Percentiles rank a stretch among this genome's conserved stretches.
These are phyloP conservation scores for Enteromius paludinosus DNA, from an alignment of 2,797 vertebrate genomes.

Conservation along the genomic window DNA sequence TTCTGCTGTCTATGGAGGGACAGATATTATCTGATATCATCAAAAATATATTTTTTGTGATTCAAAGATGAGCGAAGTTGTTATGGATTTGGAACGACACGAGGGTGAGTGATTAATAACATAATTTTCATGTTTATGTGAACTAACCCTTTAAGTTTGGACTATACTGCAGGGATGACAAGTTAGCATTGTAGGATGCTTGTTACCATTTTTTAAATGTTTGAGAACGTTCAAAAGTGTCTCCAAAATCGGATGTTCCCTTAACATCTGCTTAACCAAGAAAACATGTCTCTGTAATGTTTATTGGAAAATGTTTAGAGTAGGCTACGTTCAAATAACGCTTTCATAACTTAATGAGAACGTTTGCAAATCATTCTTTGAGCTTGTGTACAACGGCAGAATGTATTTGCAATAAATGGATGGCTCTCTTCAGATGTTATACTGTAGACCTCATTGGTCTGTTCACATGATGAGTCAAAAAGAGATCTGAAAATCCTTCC, in stretches of 20 bases:
- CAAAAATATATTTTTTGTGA: too few species aligned
- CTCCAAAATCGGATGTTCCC: neutral
- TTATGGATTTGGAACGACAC: too few species aligned
- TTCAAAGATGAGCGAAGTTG: too few species aligned
- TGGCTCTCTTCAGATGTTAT: too few species aligned
- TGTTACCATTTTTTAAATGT: neutral
- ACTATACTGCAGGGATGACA: too few species aligned
- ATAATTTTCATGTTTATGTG: too few species aligned
- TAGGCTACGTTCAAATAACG: neutral
- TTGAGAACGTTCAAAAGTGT: neutral
- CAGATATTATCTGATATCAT: too few species aligned
- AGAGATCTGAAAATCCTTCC: neutral
- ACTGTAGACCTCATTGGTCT: neutral
- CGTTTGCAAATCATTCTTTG: neutral
- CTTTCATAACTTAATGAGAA: neutral
- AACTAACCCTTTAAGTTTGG: too few species aligned
- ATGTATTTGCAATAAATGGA: neutral
- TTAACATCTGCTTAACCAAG: neutral
- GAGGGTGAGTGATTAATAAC: too few species aligned
- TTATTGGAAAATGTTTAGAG: neutral
- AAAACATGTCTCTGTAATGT: neutral
- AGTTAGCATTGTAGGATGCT: too few species aligned
- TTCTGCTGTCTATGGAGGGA: too few species aligned
- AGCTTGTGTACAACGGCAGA: neutral
- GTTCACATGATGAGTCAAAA: slow-evolving; percentile 10